Evolutionary conservation across 2,888 invertebrate species (phyloP), one percentile per base, ranked within the genome.

Genomic region (Lysandra bellargus): DNA sequence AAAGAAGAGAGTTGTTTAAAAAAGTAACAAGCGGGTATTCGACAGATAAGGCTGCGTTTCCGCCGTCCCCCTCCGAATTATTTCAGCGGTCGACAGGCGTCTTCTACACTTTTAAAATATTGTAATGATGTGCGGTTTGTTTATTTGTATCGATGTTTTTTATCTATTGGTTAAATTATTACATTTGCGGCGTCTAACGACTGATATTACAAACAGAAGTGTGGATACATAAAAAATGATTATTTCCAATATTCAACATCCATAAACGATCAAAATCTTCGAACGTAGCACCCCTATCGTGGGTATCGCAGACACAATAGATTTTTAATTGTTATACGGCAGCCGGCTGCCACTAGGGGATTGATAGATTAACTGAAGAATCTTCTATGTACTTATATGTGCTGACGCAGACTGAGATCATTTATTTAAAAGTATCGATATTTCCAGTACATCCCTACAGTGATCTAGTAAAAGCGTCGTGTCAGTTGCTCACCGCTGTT

Each of bases 1-100:
- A 94, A 94, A 93, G 92, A 92, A 91, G 91, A 85, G 93, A 93
- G 90, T 94, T 94, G 93, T 94, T 94, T 94, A 94, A 94, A 94
- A 83, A 94, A 92, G 91, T 91, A 90, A 92, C 92, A 92, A 94
- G 93, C 92, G 92, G 91, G 93, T 92, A 92, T 93, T 92, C 90
- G 88, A 84, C 87, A 93, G 94, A 94, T 94, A 94, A 94, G 93
- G 92, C 92, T 90, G 93, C 89, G 92, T 92, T 94, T 94, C 94
- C 94, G 93, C 85, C 89, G 89, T 87, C 88, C 87, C 90, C 89
- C 90, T 87, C 64, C 89, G 93, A 94, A 93, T 94, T 94, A 94
- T 94, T 94, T 94, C 91, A 92, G 89, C 87, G 91, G 88, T 93
- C 93, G 92, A 93, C 89, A 93, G 91, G 89, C 90, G 89, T 87